Conservation (phyloP, 2,797 vertebrate species). For the Pantherophis vulpinus region DNA sequence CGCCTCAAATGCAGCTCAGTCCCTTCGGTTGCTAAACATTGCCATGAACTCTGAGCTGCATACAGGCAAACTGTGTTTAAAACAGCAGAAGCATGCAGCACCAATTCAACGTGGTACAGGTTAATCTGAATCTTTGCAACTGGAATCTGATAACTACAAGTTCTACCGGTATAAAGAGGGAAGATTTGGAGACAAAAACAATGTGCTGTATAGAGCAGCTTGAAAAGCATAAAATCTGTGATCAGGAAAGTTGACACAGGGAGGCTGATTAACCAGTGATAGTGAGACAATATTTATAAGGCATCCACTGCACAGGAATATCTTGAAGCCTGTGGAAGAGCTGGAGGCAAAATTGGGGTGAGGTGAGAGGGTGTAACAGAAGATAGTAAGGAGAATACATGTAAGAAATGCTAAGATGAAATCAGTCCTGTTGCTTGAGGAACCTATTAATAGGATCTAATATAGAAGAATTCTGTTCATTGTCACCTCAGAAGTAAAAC, state of each 20-base stretch:
- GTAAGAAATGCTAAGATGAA: neutral
- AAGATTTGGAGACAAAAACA: neutral
- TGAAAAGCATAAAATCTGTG: neutral
- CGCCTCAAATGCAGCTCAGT: conserved; percentile 56
- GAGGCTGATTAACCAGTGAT: neutral
- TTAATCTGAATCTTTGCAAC: neutral
- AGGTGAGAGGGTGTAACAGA: neutral
- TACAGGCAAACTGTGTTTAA: neutral
- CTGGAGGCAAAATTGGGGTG: neutral
- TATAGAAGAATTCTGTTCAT: neutral
- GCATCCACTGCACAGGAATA: neutral
- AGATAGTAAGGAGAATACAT: neutral
- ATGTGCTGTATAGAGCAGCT: neutral
- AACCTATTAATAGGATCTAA: neutral
- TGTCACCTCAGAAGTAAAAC: neutral
- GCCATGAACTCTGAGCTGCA: neutral
- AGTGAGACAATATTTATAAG: neutral
- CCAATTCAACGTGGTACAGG: neutral
- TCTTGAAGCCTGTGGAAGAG: neutral
- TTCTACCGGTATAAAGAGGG: neutral
- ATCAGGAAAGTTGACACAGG: neutral
- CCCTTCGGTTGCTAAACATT: conserved; percentile 60
- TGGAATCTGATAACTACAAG: neutral
- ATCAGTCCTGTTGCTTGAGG: neutral
- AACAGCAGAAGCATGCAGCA: neutral